phyloP scores from a whole-genome alignment of 2,888 invertebrate species.

The Epiblema foenella region DNA sequence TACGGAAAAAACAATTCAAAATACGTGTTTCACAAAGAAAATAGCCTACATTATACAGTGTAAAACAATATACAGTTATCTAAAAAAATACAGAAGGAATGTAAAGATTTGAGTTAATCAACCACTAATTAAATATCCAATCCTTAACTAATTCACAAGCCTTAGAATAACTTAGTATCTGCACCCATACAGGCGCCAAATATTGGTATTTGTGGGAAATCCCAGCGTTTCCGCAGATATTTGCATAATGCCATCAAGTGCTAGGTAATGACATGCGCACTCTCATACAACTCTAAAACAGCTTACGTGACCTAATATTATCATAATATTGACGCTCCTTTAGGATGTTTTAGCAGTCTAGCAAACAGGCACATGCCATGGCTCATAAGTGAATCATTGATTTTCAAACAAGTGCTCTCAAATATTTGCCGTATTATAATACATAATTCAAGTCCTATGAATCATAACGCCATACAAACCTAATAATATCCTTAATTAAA shows the following conservation, averaged over 20 bases:
- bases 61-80: too few relatives aligned
- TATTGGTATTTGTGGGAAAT: conserved; percentile 44
- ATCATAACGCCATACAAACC: conserved; percentile 14
- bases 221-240: conserved; percentile 41
- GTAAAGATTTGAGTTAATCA: neutral
- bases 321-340: neutral
- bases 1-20: too few relatives aligned
- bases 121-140: conserved; percentile 11
- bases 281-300: conserved; percentile 2
- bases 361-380: conserved; percentile 29
- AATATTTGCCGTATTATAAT: conserved; percentile 42
- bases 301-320: neutral
- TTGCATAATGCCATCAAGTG: conserved; percentile 39
- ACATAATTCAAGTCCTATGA: conserved; percentile 28
- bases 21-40: too few relatives aligned
- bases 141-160: conserved; percentile 21
- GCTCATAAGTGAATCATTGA: conserved; percentile 38
- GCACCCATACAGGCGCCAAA: conserved; percentile 35
- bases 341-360: neutral
- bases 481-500: conserved; percentile 13
- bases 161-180: conserved; percentile 38
- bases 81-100: too few relatives aligned
- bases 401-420: conserved; percentile 30
- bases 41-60: too few relatives aligned
- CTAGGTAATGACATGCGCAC: conserved; percentile 44